Percentiles rank a stretch among this genome's conserved stretches.
Conservation (phyloP, 1,140 invertebrate species). For the Drosophila kanapiae region DNA sequence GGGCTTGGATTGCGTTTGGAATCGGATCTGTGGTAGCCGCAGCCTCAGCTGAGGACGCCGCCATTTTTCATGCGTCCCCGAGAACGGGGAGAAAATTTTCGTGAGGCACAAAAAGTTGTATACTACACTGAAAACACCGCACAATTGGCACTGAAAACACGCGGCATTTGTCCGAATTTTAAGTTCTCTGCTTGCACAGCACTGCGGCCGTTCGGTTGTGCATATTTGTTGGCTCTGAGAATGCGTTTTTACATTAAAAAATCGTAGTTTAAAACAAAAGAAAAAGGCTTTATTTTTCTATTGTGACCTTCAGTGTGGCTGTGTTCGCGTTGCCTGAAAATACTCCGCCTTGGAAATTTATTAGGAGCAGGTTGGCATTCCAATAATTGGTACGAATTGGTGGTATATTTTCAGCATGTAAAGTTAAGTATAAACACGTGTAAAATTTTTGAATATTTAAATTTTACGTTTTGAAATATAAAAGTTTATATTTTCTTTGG, state of each 20-base stretch:
- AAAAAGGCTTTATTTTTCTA: constrained; percentile 50
- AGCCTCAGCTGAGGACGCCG: constrained; percentile 69
- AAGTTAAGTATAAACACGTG: no score
- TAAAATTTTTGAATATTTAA: no score
- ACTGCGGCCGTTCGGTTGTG: constrained; percentile 29
- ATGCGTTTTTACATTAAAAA: constrained; percentile 35
- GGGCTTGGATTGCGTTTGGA: constrained; percentile 20
- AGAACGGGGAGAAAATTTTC: constrained; percentile 66
- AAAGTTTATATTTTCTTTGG: no score
- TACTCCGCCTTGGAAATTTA: not conserved
- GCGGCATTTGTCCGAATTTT: constrained; percentile 51
- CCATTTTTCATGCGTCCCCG: constrained; percentile 79
- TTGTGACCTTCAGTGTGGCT: constrained; percentile 25
- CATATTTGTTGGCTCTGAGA: constrained; percentile 48
- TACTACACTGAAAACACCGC: constrained; percentile 53
- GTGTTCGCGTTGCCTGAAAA: constrained; percentile 4
- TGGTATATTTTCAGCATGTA: not conserved
- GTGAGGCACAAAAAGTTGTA: constrained; percentile 52
- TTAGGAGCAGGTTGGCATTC: not conserved
- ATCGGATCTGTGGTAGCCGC: constrained; percentile 29
- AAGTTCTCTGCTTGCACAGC: constrained; percentile 26
- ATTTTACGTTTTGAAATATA: no score
- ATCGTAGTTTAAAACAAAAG: constrained; percentile 43
- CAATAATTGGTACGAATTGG: not conserved
- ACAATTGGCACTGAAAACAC: constrained; percentile 40